phyloP scores from a whole-genome alignment of 2,113 vertebrate species.

The Entelurus aequoreus region DNA sequence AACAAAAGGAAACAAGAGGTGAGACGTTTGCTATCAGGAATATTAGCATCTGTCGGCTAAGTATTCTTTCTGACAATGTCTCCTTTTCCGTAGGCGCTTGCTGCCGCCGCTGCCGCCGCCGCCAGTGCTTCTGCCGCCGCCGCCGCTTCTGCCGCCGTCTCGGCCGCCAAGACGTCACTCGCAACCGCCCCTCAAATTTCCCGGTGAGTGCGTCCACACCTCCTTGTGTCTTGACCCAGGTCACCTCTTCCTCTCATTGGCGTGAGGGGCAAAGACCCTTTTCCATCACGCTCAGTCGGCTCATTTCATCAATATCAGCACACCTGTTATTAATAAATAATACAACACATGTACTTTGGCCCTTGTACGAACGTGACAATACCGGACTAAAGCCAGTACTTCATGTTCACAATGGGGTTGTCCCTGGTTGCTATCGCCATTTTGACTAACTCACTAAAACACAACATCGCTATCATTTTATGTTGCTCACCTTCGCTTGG shows the following conservation, averaged over 20 bases:
- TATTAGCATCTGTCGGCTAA: neutral
- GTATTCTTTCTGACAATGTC: conserved; percentile 10
- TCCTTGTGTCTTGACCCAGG: conserved; percentile 2
- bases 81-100: conserved; percentile 35
- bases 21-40: conserved; percentile 17
- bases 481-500: conserved; percentile 32
- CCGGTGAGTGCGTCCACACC: conserved; percentile 52
- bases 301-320: conserved; percentile 22
- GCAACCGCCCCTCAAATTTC: conserved; percentile 46
- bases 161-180: conserved; percentile 46
- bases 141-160: conserved; percentile 8
- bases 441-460: conserved; percentile 17
- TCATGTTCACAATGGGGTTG: conserved; percentile 47
- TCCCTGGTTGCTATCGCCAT: conserved; percentile 51
- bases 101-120: conserved; percentile 25
- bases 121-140: conserved; percentile 5
- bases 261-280: neutral
- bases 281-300: neutral
- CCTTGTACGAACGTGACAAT: conserved; percentile 72
- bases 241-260: neutral
- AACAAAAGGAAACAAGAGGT: conserved; percentile 92
- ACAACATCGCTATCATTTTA: conserved; percentile 45
- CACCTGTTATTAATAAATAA: conserved; percentile 17
- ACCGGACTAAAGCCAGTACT: conserved; percentile 61
- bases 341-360: conserved; percentile 43